Evolutionary conservation across 2,797 vertebrate genomes (phyloP).

Genomic region (Melanotaenia boesemani): DNA sequence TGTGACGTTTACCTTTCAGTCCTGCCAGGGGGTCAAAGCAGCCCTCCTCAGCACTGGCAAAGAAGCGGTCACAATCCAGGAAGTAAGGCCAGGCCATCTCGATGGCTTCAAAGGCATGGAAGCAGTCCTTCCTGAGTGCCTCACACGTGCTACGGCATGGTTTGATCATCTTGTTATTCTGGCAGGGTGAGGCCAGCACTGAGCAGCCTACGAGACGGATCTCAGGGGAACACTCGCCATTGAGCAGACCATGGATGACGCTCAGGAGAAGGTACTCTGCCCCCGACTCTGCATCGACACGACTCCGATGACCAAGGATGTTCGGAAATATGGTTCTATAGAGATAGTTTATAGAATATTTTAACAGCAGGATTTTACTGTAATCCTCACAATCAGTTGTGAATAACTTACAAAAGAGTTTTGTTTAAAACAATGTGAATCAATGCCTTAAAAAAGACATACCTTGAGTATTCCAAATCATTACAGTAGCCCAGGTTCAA

Average conservation of each 20-base stretch:
- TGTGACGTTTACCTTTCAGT: conserved; percentile 84
- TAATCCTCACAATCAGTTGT: neutral
- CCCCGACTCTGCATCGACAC: conserved; percentile 88
- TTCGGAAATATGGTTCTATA: conserved; percentile 89
- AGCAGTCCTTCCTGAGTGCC: conserved; percentile 85
- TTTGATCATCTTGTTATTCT: conserved; percentile 79
- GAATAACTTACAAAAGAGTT: neutral
- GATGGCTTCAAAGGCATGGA: conserved; percentile 91
- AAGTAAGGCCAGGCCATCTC: conserved; percentile 99
- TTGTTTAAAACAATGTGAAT: neutral
- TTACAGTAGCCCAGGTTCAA: conserved; percentile 89
- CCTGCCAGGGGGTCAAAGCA: conserved; percentile 91
- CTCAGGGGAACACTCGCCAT: conserved; percentile 94
- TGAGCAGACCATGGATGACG: conserved; percentile 90
- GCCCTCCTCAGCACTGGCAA: conserved; percentile 87
- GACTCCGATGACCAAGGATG: conserved; percentile 87
- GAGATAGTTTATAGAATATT: neutral
- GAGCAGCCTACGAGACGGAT: conserved; percentile 94
- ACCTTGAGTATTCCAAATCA: conserved; percentile 86
- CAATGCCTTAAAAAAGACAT: conserved; percentile 30
- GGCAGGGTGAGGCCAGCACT: conserved; percentile 90
- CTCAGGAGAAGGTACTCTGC: conserved; percentile 94
- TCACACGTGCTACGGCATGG: conserved; percentile 92
- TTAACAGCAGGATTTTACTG: neutral
- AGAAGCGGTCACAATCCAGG: conserved; percentile 93